These are phyloP conservation scores for Centropristis striata DNA, from an alignment of 2,113 vertebrate species.

Conservation along the genomic window DNA sequence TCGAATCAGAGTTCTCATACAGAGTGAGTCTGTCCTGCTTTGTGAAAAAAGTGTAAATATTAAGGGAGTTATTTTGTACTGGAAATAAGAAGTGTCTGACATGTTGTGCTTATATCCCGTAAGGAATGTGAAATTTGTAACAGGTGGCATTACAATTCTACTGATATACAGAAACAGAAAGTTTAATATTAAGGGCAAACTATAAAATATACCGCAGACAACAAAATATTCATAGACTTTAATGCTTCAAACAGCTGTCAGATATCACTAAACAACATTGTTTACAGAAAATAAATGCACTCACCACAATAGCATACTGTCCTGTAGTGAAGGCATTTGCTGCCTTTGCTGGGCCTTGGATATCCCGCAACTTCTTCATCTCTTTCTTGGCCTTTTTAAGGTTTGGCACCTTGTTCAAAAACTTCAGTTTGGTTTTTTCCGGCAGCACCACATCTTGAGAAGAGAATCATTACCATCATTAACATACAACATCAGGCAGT, in stretches of 20 bases:
- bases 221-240: background rate
- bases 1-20: background rate
- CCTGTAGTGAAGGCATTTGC: slow-evolving; percentile 88
- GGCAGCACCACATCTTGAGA: slow-evolving; percentile 89
- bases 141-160: background rate
- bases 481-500: background rate
- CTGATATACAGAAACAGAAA: background rate
- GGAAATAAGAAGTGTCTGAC: background rate
- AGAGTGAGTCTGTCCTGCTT: background rate
- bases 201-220: background rate
- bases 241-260: background rate
- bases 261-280: background rate
- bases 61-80: background rate
- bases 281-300: slow-evolving; percentile 43
- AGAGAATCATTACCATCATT: background rate
- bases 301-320: slow-evolving; percentile 92
- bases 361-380: slow-evolving; percentile 89
- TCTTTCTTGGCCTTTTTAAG: slow-evolving; percentile 88
- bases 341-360: slow-evolving; percentile 87
- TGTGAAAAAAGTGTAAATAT: background rate
- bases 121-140: background rate
- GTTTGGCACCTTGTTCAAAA: slow-evolving; percentile 91
- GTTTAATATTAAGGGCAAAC: background rate
- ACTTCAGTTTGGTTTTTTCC: slow-evolving; percentile 90
- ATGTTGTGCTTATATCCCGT: background rate